These are phyloP conservation scores for Tetramorium bicarinatum DNA, from an alignment of 2,888 invertebrate genomes.

Conservation along the genomic window DNA sequence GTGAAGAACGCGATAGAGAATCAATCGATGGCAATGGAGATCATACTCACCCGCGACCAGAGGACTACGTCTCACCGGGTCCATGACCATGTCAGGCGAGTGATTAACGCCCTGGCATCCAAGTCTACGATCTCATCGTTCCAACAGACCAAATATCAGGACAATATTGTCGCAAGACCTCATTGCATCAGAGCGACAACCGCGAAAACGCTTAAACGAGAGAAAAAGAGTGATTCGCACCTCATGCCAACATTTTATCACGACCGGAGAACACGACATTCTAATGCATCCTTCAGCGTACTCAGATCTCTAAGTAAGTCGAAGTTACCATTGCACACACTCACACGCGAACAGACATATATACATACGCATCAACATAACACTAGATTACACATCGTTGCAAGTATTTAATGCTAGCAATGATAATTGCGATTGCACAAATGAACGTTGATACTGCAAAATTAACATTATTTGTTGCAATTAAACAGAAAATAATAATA, in stretches of 20 bases:
- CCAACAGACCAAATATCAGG: constrained; percentile 37
- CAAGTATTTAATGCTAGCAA: background rate
- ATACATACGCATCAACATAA: background rate
- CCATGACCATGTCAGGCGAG: constrained; percentile 64
- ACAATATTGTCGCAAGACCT: constrained; percentile 13
- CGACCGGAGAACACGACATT: constrained; percentile 69
- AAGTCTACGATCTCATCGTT: constrained; percentile 23
- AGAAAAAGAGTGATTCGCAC: constrained; percentile 62
- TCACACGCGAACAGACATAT: background rate
- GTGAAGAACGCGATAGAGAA: constrained; percentile 17
- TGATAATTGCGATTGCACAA: background rate
- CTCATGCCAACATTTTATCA: constrained; percentile 67
- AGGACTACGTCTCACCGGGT: constrained; percentile 83
- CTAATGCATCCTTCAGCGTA: constrained; percentile 66
- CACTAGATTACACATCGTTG: background rate
- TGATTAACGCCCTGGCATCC: constrained; percentile 25
- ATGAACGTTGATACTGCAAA: background rate
- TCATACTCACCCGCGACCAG: constrained; percentile 82
- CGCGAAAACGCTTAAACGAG: constrained; percentile 49
- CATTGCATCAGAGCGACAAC: constrained; percentile 35
- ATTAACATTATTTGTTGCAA: constrained; percentile 1
- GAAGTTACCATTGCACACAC: constrained; percentile 47
- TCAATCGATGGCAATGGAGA: constrained; percentile 75
- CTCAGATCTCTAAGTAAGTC: constrained; percentile 85
- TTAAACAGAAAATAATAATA: background rate